A percentile compares a stretch with the other conserved stretches of the same genome.
These are phyloP conservation scores for Sarcoramphus papa DNA, from an alignment of 2,797 vertebrate genomes.

Conservation along the genomic window DNA sequence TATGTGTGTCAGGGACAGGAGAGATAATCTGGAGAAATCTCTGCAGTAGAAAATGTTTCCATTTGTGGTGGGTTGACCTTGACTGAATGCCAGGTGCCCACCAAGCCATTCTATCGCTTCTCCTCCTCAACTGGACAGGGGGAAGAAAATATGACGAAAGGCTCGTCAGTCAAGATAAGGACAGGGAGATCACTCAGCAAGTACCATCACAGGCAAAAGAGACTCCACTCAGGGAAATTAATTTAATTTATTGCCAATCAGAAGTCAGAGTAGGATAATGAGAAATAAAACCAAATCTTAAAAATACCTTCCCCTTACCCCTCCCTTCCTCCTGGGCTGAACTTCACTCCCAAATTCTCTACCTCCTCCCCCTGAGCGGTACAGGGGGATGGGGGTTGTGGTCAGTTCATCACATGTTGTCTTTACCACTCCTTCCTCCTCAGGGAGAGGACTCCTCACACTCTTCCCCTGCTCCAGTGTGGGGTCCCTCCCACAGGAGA, in stretches of 20 bases:
- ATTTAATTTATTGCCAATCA: not conserved
- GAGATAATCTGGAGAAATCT: not conserved
- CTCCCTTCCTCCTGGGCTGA: not conserved
- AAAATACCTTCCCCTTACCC: not conserved
- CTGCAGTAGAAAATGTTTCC: not conserved
- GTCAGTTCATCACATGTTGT: not conserved
- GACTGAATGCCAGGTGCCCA: not conserved
- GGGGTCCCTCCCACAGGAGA: too few relatives aligned
- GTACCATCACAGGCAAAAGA: not conserved
- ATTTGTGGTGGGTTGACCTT: not conserved
- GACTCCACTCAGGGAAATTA: not conserved
- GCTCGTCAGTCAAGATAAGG: not conserved
- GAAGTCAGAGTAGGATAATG: not conserved
- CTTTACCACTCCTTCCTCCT: not conserved
- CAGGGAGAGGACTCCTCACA: not conserved
- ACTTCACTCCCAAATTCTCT: not conserved
- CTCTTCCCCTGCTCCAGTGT: not conserved
- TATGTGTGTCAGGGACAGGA: not conserved
- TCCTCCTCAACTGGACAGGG: not conserved
- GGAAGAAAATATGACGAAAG: not conserved
- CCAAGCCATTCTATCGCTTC: not conserved
- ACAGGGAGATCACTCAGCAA: not conserved
- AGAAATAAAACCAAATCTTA: not conserved
- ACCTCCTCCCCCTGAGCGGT: too few relatives aligned
- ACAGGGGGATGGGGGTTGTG: not conserved